phyloP scores from a whole-genome alignment of 2,113 vertebrate genomes.

The Leucoraja erinaceus region DNA sequence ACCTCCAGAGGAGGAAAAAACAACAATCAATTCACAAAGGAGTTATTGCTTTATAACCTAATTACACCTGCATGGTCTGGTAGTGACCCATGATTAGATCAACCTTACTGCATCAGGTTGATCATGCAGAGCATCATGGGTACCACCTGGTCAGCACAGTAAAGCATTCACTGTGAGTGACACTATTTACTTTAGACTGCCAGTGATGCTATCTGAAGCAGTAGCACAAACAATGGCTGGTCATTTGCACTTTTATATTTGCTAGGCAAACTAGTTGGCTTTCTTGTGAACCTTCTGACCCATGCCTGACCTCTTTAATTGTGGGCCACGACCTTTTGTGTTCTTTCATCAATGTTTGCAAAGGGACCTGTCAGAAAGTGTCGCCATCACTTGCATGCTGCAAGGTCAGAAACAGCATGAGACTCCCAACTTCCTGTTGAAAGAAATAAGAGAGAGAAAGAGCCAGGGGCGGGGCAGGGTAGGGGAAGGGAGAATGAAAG shows the following conservation, averaged over 20 bases:
- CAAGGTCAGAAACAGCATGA: conserved; percentile 36
- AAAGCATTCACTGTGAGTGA: conserved; percentile 29
- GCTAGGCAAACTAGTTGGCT: conserved; percentile 32
- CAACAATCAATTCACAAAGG: neutral
- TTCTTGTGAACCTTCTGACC: conserved; percentile 36
- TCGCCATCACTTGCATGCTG: conserved; percentile 33
- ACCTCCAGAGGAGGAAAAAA: neutral
- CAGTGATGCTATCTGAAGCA: conserved; percentile 32
- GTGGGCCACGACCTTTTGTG: conserved; percentile 38
- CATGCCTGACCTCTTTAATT: conserved; percentile 23
- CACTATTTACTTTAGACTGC: conserved; percentile 35
- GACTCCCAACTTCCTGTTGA: conserved; percentile 28
- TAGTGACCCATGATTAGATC: conserved; percentile 25
- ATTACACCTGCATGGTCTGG: conserved; percentile 29
- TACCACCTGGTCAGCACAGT: conserved; percentile 35
- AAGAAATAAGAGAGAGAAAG: neutral
- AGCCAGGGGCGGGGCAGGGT: neutral
- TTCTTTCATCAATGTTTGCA: conserved; percentile 39
- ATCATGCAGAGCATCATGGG: conserved; percentile 18
- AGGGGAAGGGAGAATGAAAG: conserved; percentile 17
- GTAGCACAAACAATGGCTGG: conserved; percentile 31
- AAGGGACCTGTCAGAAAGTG: conserved; percentile 34
- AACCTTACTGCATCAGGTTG: conserved; percentile 16
- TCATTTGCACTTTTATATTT: conserved; percentile 37
- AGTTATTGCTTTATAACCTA: conserved; percentile 25